Evolutionary conservation across 2,888 invertebrate genomes (phyloP).

Genomic region (Phortica magna): DNA sequence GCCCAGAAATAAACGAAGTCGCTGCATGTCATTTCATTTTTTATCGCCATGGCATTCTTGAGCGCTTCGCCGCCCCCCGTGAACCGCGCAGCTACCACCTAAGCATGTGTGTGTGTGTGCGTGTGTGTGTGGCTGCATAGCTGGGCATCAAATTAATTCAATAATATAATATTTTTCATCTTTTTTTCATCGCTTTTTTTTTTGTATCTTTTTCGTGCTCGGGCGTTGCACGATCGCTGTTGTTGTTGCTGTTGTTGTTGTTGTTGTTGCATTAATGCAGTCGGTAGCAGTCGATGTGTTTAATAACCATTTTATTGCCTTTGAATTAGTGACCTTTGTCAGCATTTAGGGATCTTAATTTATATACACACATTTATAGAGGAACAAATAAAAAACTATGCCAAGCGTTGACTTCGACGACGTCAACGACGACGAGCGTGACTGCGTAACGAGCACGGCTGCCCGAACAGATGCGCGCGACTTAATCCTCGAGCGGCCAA

Average conservation of each 20-base stretch:
- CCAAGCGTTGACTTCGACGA: slow-evolving; percentile 9
- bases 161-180: slow-evolving; percentile 42
- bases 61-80: not conserved
- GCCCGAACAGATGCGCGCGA: slow-evolving; percentile 48
- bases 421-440: slow-evolving; percentile 60
- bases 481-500: slow-evolving; percentile 11
- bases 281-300: slow-evolving; percentile 70
- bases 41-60: slow-evolving; percentile 22
- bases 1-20: not conserved
- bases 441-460: slow-evolving; percentile 68
- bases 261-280: slow-evolving; percentile 34
- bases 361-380: slow-evolving; percentile 21
- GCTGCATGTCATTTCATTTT: not conserved
- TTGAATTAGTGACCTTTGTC: slow-evolving; percentile 72
- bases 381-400: slow-evolving; percentile 41
- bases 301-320: slow-evolving; percentile 72
- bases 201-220: not conserved
- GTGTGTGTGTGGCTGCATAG: not conserved
- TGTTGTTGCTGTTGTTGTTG: slow-evolving; percentile 36
- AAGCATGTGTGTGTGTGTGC: not conserved
- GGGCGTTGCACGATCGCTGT: slow-evolving; percentile 20
- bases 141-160: slow-evolving; percentile 41
- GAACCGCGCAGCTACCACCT: not conserved
- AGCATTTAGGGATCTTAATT: slow-evolving; percentile 70
- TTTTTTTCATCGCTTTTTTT: too few relatives aligned